These are phyloP conservation scores for Gryon sp. DNA, from an alignment of 1,140 invertebrate genomes.

Conservation along the genomic window DNA sequence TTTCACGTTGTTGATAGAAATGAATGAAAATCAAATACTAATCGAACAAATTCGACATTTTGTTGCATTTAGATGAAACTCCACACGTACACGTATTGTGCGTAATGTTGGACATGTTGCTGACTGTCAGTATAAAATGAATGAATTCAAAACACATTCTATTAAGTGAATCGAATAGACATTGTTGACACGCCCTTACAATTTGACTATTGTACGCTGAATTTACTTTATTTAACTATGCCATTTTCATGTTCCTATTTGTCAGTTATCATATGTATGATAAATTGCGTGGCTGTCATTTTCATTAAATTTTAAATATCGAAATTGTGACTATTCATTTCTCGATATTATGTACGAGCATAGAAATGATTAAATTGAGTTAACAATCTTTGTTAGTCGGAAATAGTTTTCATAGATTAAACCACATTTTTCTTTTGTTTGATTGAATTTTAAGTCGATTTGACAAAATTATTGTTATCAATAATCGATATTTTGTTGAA, in stretches of 20 bases:
- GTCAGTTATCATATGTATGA: constrained; percentile 1
- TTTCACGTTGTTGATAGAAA: constrained; percentile 1
- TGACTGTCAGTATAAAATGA: constrained; percentile 55
- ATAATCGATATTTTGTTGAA: too few relatives aligned
- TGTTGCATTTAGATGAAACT: constrained; percentile 12
- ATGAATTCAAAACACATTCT: constrained; percentile 51
- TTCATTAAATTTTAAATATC: too few relatives aligned
- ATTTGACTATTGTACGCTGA: constrained; percentile 46
- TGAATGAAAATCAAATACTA: neutral
- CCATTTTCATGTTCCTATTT: constrained; percentile 1
- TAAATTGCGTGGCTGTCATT: too few relatives aligned
- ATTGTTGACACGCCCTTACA: constrained; percentile 31
- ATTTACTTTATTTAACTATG: constrained; percentile 17
- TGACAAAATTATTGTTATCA: too few relatives aligned
- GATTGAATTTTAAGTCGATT: too few relatives aligned
- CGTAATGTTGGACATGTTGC: constrained; percentile 45
- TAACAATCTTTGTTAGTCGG: too few relatives aligned
- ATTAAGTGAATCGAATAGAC: constrained; percentile 53
- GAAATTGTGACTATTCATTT: too few relatives aligned
- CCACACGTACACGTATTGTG: constrained; percentile 36
- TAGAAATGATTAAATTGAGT: too few relatives aligned
- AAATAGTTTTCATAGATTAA: too few relatives aligned
- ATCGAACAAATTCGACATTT: constrained; percentile 17
- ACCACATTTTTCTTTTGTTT: too few relatives aligned
- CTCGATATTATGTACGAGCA: too few relatives aligned